Evolutionary conservation across 2,113 vertebrate species (phyloP).

Genomic region (Oncorhynchus clarkii): DNA sequence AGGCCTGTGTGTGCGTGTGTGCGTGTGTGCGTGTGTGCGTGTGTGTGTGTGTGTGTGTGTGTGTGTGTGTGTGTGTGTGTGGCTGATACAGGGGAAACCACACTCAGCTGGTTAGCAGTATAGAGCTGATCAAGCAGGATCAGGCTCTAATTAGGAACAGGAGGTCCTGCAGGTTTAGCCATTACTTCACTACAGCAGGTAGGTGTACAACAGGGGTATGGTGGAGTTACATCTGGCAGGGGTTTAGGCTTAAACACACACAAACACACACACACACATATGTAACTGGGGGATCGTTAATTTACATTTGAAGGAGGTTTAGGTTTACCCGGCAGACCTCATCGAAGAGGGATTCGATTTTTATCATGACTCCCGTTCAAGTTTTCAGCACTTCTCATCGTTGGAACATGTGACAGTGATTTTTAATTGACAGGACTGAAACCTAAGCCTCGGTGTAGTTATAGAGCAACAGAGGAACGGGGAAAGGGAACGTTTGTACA

Average conservation of each 20-base stretch:
- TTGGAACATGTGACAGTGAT: constrained; percentile 35
- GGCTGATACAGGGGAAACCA: not conserved
- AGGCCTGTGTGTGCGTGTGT: too few relatives aligned
- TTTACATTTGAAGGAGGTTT: constrained; percentile 8
- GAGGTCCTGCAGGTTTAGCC: constrained; percentile 44
- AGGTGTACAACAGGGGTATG: constrained; percentile 20
- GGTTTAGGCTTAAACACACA: too few relatives aligned
- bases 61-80: too few relatives aligned
- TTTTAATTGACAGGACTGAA: constrained; percentile 39
- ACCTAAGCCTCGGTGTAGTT: constrained; percentile 24
- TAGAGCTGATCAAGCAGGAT: constrained; percentile 25
- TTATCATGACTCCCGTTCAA: constrained; percentile 39
- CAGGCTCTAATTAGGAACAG: constrained; percentile 47
- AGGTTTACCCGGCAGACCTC: constrained; percentile 8
- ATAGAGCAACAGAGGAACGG: constrained; percentile 1
- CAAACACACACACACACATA: too few relatives aligned
- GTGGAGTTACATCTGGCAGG: constrained; percentile 16
- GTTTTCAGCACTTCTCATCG: not conserved
- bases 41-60: too few relatives aligned
- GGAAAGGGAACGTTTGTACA: constrained; percentile 22
- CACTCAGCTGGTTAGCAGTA: constrained; percentile 28
- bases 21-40: too few relatives aligned
- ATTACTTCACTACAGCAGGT: constrained; percentile 8
- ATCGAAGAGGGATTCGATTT: constrained; percentile 36
- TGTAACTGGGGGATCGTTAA: too few relatives aligned